Evolutionary conservation across 2,888 invertebrate genomes (phyloP), one percentile per base, ranked within the genome.

Genomic region (Stenolophus ochropezus): DNA sequence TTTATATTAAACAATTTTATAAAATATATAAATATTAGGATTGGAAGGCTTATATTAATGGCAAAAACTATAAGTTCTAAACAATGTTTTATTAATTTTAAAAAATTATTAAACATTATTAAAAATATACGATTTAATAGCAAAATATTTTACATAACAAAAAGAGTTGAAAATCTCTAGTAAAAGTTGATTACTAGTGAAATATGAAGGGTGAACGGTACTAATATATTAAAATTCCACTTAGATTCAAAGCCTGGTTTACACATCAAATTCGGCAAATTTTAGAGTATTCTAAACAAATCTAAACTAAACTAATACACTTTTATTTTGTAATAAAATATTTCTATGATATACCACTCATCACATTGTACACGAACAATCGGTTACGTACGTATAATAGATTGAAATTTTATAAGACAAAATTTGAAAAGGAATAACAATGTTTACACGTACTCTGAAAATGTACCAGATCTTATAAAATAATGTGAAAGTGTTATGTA

Each of bases 91-190:
- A 61, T 33, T 42, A 61, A 61, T 42, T 58, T 16, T 20, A 77
- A 78, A 69, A 78, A 47, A 25, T 65, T 69, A 65, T 65, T 51
- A 78, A 78, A 78, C 78, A 78, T 73, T 80, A 71, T 80, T 71
- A 80, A 80, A 80, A 80, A 80, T 80, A 80, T 80, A 71, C 56
- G 65, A 27, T 80, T 80, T 80, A 80, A 73, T 80, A 80, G 80
- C 80, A 80, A 80, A 80, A 80, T 69, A 80, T 80, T 18, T 80
- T 58, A 80, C 73, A 80, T 80, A 80, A 80, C 80, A 80, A 80
- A 80, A 80, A 65, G 49, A 78, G 27, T 27, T 75, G 51, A 75
- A 74, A 75, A 53, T 53, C 53, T 51, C 75, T 75, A 53, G 27
- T 73, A 75, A 27, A 75, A 75, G 53, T 14, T 53, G 53, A 75